phyloP scores from a whole-genome alignment of 2,113 vertebrate genomes.

The Myotis davidii region DNA sequence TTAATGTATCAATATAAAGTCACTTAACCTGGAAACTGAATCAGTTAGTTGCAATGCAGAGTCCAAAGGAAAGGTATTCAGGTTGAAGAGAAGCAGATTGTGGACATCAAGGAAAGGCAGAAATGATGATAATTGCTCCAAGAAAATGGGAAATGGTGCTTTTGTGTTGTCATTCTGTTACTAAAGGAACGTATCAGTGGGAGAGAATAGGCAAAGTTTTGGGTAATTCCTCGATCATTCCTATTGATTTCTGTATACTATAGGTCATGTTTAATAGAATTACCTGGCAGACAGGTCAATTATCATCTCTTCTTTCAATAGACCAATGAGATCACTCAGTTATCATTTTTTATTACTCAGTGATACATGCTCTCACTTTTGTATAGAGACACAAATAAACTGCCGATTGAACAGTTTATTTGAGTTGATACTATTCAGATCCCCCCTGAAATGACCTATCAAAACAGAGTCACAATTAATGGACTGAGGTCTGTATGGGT shows the following conservation, averaged over 20 bases:
- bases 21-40: background rate
- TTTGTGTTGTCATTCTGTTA: background rate
- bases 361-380: background rate
- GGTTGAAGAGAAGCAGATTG: background rate
- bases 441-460: background rate
- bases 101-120: background rate
- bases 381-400: background rate
- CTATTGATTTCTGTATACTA: background rate
- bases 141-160: background rate
- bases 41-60: background rate
- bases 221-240: background rate
- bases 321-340: background rate
- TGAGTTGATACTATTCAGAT: background rate
- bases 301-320: background rate
- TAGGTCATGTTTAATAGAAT: background rate
- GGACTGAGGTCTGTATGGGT: background rate
- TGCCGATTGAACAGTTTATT: background rate
- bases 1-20: background rate
- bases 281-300: background rate
- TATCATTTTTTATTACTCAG: background rate
- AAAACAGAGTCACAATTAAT: background rate
- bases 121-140: background rate
- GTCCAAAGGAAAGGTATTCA: background rate
- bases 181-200: background rate
- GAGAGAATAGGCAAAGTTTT: background rate